Percentiles rank a stretch among this genome's conserved stretches.
Evolutionary conservation across 1,140 invertebrate genomes (phyloP).

Genomic region (Drosophila watanabei): DNA sequence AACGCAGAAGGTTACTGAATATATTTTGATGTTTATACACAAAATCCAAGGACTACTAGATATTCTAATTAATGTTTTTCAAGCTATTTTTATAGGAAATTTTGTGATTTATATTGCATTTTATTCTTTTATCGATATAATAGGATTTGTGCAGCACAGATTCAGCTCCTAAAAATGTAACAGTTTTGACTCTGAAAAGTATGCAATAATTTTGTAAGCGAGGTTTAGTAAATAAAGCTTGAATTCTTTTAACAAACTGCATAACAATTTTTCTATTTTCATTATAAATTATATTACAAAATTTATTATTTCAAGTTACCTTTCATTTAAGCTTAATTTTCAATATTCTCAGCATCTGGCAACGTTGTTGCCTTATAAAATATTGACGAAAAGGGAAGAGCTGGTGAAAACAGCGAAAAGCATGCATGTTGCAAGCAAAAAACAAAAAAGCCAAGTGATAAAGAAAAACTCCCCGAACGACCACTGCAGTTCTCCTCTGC

Average conservation of each 20-base stretch:
- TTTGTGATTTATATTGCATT: too few species aligned
- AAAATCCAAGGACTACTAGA: neutral
- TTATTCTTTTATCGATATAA: too few species aligned
- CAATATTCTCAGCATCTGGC: neutral
- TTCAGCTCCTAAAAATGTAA: neutral
- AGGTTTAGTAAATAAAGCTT: neutral
- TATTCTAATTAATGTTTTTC: too few species aligned
- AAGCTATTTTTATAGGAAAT: too few species aligned
- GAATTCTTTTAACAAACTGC: too few species aligned
- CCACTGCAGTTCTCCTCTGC: conserved; percentile 37
- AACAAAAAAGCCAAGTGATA: conserved; percentile 32
- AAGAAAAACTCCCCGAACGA: conserved; percentile 44
- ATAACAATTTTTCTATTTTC: too few species aligned
- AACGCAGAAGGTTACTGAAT: neutral
- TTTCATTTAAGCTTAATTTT: neutral
- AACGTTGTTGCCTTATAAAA: conserved; percentile 20
- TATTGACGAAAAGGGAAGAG: conserved; percentile 17
- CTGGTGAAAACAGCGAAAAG: conserved; percentile 31
- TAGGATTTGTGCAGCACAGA: neutral
- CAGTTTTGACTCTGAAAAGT: neutral
- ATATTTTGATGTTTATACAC: too few species aligned
- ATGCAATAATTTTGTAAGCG: neutral
- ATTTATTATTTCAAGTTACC: neutral
- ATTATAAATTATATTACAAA: too few species aligned
- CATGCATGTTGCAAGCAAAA: conserved; percentile 31